phyloP scores from a whole-genome alignment of 1,140 invertebrate species.

The Sarcophaga bullata region DNA sequence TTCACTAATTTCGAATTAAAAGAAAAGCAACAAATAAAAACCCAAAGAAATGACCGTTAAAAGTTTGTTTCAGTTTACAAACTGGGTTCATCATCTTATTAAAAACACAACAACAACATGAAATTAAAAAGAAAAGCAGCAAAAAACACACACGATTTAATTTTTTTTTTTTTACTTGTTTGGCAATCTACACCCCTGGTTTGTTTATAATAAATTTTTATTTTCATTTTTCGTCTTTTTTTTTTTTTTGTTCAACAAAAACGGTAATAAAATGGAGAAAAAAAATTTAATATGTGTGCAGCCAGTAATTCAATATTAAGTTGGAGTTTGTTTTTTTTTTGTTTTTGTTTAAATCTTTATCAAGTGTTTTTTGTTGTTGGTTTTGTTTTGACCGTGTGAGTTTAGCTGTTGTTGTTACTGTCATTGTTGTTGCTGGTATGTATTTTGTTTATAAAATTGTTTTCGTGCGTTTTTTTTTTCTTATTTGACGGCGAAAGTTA shows the following conservation, averaged over 20 bases:
- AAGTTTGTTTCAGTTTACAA: background rate
- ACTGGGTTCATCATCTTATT: background rate
- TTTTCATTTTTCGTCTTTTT: background rate
- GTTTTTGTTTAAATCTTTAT: background rate
- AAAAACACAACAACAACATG: too few species aligned
- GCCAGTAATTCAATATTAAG: slow-evolving; percentile 16
- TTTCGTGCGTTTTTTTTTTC: background rate
- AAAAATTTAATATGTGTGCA: background rate
- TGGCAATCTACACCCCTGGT: slow-evolving; percentile 16
- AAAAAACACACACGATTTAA: background rate
- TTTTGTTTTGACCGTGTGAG: slow-evolving; percentile 24
- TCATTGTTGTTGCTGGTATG: background rate
- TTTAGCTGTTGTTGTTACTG: background rate
- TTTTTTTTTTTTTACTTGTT: background rate
- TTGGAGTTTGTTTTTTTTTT: background rate
- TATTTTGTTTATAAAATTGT: background rate
- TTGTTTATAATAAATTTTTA: background rate
- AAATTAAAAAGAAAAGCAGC: background rate
- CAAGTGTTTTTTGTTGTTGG: background rate
- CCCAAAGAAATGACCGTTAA: too few species aligned
- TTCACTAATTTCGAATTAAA: background rate
- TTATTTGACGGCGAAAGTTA: slow-evolving; percentile 7
- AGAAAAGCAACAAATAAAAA: background rate
- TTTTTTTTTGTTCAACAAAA: background rate
- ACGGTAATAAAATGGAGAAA: too few species aligned